A percentile compares a stretch with the other conserved stretches of the same genome.
These are phyloP conservation scores for Volucella zonaria DNA, from an alignment of 2,888 invertebrate genomes.

Conservation along the genomic window DNA sequence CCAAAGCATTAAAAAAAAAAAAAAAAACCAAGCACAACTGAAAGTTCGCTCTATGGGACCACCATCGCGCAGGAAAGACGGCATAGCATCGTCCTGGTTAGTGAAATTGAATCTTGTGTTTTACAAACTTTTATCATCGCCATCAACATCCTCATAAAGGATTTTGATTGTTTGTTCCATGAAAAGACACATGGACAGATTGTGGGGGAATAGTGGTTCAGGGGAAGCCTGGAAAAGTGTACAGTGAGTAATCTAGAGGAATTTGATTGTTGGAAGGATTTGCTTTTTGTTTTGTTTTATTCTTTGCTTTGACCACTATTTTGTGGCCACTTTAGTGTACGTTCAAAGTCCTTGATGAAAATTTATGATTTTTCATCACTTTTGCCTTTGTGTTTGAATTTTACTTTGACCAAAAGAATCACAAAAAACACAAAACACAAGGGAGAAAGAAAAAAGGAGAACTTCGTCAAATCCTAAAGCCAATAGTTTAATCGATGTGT, in stretches of 20 bases:
- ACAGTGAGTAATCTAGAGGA: conserved; percentile 24
- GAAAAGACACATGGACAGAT: neutral
- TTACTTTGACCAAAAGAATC: neutral
- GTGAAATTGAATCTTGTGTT: conserved; percentile 73
- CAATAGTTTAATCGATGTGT: conserved; percentile 46
- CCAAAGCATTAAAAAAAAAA: neutral
- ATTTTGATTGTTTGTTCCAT: conserved; percentile 69
- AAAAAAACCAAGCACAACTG: no score
- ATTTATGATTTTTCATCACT: conserved; percentile 71
- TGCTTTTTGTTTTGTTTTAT: conserved; percentile 8
- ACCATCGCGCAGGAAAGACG: no score
- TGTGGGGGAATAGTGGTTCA: neutral
- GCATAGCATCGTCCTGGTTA: conserved; percentile 23
- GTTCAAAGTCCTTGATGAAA: conserved; percentile 62
- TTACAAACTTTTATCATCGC: conserved; percentile 73
- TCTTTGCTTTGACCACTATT: conserved; percentile 54
- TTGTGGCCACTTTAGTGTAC: conserved; percentile 57
- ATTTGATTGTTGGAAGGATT: neutral
- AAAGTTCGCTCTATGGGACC: no score
- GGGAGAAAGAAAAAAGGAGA: neutral
- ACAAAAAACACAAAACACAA: neutral
- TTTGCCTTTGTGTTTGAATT: conserved; percentile 25
- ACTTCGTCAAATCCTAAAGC: conserved; percentile 7
- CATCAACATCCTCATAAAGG: conserved; percentile 65
- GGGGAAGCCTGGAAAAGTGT: conserved; percentile 4